Conservation (phyloP, 2,113 vertebrate genomes). For the Seriola rivoliana region DNA sequence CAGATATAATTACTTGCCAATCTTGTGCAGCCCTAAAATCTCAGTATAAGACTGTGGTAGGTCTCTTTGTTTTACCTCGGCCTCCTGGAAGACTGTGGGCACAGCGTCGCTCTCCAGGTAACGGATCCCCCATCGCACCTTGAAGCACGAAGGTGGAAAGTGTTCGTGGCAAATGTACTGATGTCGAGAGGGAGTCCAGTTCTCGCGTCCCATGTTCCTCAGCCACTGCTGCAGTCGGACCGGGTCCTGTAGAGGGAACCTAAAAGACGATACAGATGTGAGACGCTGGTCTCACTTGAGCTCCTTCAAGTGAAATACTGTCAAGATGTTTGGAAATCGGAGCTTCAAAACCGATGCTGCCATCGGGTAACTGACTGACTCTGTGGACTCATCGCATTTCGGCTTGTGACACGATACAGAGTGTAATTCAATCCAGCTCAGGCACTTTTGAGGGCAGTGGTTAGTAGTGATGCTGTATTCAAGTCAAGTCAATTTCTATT, state of each 20-base stretch:
- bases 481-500: too few species aligned
- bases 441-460: background rate
- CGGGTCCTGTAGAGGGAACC: conserved; percentile 86
- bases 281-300: background rate
- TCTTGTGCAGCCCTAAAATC: background rate
- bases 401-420: background rate
- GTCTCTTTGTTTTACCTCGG: conserved; percentile 48
- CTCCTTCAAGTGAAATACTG: background rate
- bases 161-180: conserved; percentile 88
- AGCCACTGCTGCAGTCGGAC: conserved; percentile 85
- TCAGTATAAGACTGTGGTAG: background rate
- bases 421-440: background rate
- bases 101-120: conserved; percentile 81
- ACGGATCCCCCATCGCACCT: conserved; percentile 84
- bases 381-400: conserved; percentile 45
- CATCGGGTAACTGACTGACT: conserved; percentile 17
- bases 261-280: conserved; percentile 19
- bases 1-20: background rate
- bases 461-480: background rate
- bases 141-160: conserved; percentile 85
- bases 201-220: conserved; percentile 81
- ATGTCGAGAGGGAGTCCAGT: conserved; percentile 85
- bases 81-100: conserved; percentile 82
- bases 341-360: background rate
- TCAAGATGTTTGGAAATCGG: background rate